These are phyloP conservation scores for Nanorana parkeri DNA, from an alignment of 2,113 vertebrate species.

Conservation along the genomic window DNA sequence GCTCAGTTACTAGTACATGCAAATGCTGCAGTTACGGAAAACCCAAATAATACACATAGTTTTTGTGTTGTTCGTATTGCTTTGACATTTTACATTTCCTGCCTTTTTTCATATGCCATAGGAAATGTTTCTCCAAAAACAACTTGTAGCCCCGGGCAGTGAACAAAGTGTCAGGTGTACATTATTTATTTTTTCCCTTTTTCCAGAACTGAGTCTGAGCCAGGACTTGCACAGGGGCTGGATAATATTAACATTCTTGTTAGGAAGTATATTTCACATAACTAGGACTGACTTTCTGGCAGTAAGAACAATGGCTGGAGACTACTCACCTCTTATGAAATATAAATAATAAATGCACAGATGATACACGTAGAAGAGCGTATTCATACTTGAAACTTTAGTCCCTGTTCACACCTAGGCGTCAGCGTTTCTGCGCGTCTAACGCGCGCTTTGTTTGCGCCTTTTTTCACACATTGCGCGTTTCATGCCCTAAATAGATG, in stretches of 20 bases:
- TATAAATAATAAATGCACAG: not conserved
- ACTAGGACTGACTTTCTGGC: conserved; percentile 8
- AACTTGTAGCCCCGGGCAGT: conserved; percentile 20
- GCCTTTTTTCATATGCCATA: conserved; percentile 22
- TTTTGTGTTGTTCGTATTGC: conserved; percentile 26
- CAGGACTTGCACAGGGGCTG: conserved; percentile 1
- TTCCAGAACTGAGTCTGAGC: conserved; percentile 5
- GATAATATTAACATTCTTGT: conserved; percentile 35
- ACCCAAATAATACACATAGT: conserved; percentile 33
- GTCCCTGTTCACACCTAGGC: too few species aligned
- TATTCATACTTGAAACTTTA: too few species aligned
- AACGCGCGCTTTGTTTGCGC: too few species aligned
- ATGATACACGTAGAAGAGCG: too few species aligned
- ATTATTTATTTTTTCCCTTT: conserved; percentile 29
- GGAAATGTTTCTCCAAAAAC: conserved; percentile 27
- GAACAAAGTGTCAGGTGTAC: conserved; percentile 28
- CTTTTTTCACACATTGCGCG: too few species aligned
- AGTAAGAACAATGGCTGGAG: not conserved
- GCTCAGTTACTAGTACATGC: conserved; percentile 6
- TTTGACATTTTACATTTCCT: conserved; percentile 48
- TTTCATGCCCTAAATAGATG: too few species aligned
- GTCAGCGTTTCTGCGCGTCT: too few species aligned
- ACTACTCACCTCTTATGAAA: conserved; percentile 6
- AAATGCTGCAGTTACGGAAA: conserved; percentile 17
- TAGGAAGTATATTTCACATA: conserved; percentile 5